phyloP scores from a whole-genome alignment of 2,797 vertebrate species.

The Brachyrhaphis roseni region DNA sequence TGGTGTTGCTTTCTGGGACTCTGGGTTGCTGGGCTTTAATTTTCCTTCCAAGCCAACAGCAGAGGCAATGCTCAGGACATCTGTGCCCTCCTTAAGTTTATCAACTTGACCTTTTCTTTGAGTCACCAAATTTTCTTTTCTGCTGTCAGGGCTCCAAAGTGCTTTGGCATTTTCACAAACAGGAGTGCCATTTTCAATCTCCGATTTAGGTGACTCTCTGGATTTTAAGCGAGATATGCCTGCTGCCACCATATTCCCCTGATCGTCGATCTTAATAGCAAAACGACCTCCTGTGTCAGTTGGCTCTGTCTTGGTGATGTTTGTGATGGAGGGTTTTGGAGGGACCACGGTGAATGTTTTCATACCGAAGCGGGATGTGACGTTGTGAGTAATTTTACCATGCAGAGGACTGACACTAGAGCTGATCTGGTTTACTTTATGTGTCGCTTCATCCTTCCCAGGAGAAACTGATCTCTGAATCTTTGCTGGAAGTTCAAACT shows the following conservation, averaged over 20 bases:
- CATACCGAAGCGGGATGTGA: conserved; percentile 87
- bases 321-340: conserved; percentile 76
- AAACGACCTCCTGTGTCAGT: conserved; percentile 75
- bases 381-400: conserved; percentile 75
- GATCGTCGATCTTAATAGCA: conserved; percentile 95
- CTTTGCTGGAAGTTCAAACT: conserved; percentile 18
- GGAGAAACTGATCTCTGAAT: conserved; percentile 30
- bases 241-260: conserved; percentile 88
- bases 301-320: conserved; percentile 66
- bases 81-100: conserved; percentile 56
- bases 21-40: conserved; percentile 43
- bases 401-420: conserved; percentile 41
- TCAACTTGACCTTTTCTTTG: conserved; percentile 38
- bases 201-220: conserved; percentile 29
- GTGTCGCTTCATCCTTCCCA: conserved; percentile 33
- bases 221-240: conserved; percentile 43
- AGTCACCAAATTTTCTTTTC: conserved; percentile 58
- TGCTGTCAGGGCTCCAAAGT: conserved; percentile 86
- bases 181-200: conserved; percentile 61
- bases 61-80: conserved; percentile 41
- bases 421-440: conserved; percentile 39
- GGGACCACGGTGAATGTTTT: conserved; percentile 95
- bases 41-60: conserved; percentile 35
- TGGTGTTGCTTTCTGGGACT: conserved; percentile 38
- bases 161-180: conserved; percentile 84